Conservation (phyloP, 2,888 invertebrate species). For the Alloplasta piceator region DNA sequence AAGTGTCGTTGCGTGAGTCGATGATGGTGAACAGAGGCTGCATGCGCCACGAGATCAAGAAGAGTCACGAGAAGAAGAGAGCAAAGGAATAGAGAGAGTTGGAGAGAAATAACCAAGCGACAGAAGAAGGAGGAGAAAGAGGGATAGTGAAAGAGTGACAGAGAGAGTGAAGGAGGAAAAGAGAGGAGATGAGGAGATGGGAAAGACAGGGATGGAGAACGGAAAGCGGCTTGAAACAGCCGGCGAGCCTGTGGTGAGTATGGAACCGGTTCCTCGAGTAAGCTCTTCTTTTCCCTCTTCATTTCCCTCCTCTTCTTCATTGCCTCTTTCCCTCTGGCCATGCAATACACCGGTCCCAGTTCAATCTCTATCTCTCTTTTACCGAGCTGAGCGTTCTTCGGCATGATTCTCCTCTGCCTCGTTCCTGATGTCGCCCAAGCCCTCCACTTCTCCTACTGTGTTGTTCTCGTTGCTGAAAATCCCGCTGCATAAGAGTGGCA, state of each 20-base stretch:
- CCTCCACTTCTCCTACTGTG: background rate
- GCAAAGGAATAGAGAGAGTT: conserved; percentile 29
- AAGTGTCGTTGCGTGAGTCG: conserved; percentile 60
- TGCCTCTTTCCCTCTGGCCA: conserved; percentile 41
- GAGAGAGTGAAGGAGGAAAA: conserved; percentile 39
- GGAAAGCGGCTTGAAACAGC: conserved; percentile 57
- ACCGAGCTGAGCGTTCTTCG: conserved; percentile 38
- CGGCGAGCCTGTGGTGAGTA: conserved; percentile 70
- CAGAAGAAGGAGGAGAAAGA: conserved; percentile 40
- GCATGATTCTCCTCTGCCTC: conserved; percentile 37
- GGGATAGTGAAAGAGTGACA: conserved; percentile 29
- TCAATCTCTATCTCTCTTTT: conserved; percentile 67
- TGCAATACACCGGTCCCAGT: conserved; percentile 59
- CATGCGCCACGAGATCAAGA: conserved; percentile 52
- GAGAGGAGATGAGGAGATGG: conserved; percentile 34
- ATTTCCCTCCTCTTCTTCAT: conserved; percentile 43
- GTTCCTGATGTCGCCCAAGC: conserved; percentile 28
- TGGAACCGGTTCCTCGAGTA: conserved; percentile 79
- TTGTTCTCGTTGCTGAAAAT: background rate
- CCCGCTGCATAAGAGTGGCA: background rate
- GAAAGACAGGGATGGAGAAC: conserved; percentile 32
- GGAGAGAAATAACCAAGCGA: conserved; percentile 20
- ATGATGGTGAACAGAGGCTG: conserved; percentile 59
- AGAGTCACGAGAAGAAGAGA: conserved; percentile 27
- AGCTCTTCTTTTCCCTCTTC: conserved; percentile 60